phyloP scores from a whole-genome alignment of 2,888 invertebrate genomes.

The Patella ulyssiponensis region DNA sequence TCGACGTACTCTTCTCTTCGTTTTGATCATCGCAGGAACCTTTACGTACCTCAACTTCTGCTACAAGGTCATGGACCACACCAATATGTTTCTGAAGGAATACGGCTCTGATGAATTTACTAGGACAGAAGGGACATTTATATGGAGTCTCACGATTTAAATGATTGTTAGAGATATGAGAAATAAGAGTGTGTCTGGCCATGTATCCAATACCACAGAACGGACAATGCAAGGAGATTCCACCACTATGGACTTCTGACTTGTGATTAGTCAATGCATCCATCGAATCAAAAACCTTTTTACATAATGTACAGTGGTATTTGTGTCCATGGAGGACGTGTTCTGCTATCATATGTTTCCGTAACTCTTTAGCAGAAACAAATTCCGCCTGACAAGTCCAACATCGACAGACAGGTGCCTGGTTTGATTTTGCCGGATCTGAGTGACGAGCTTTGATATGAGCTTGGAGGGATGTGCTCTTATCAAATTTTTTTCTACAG shows the following conservation, averaged over 20 bases:
- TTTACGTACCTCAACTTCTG: slow-evolving; percentile 1
- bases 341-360: slow-evolving; percentile 7
- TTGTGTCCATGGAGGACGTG: not conserved
- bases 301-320: slow-evolving; percentile 1
- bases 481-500: not conserved
- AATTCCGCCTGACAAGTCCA: slow-evolving; percentile 5
- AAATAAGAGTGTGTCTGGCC: not conserved
- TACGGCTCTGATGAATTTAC: not conserved
- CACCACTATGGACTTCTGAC: not conserved
- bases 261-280: not conserved
- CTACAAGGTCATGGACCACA: slow-evolving; percentile 1
- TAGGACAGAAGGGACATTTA: slow-evolving; percentile 6
- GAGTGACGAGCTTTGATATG: not conserved
- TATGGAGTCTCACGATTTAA: not conserved
- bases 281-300: slow-evolving; percentile 4
- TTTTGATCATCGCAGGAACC: not conserved
- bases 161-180: not conserved
- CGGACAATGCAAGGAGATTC: not conserved
- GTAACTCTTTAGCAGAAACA: not conserved
- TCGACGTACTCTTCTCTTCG: not conserved
- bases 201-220: not conserved
- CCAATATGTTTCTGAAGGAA: slow-evolving; percentile 9
- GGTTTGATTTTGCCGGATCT: not conserved
- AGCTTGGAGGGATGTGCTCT: not conserved
- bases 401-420: not conserved